phyloP scores from a whole-genome alignment of 92 coral and sea anemone genomes.

The Pocillopora grandis region DNA sequence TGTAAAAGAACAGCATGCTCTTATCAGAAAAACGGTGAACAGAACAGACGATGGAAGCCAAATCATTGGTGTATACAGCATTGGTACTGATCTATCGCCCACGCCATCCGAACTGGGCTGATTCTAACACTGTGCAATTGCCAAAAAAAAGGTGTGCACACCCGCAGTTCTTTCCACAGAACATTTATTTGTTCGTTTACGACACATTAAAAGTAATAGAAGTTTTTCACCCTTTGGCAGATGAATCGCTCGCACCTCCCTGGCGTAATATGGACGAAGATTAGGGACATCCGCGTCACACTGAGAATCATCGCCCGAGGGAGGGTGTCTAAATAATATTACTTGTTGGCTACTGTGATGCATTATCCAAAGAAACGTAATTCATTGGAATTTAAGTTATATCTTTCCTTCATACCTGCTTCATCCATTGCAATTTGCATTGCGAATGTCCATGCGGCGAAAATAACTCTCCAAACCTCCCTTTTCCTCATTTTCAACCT shows the following conservation, averaged over 20 bases:
- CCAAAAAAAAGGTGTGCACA: conserved; percentile 2
- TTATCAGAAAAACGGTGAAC: background rate
- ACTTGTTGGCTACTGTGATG: conserved; percentile 22
- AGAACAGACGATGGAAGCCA: background rate
- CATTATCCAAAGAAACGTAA: conserved; percentile 11
- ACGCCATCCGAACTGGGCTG: background rate
- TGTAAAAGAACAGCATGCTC: conserved; percentile 14
- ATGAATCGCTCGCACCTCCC: conserved; percentile 43
- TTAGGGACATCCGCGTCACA: conserved; percentile 44
- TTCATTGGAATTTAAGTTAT: background rate
- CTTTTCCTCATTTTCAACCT: conserved; percentile 21
- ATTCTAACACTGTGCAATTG: background rate
- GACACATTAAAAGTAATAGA: background rate
- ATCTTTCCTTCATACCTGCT: conserved; percentile 34
- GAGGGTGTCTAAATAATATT: conserved; percentile 37
- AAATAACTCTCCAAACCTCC: conserved; percentile 16
- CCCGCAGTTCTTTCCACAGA: conserved; percentile 10
- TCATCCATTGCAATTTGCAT: conserved; percentile 23
- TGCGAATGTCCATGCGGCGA: conserved; percentile 16
- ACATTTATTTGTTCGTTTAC: conserved; percentile 17
- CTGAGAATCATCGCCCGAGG: conserved; percentile 35
- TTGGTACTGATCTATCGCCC: background rate
- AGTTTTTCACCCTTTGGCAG: conserved; percentile 35
- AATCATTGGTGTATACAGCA: background rate
- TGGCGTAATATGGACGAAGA: conserved; percentile 35